phyloP scores from a whole-genome alignment of 2,888 invertebrate genomes.

The Scaptomyza flava region DNA sequence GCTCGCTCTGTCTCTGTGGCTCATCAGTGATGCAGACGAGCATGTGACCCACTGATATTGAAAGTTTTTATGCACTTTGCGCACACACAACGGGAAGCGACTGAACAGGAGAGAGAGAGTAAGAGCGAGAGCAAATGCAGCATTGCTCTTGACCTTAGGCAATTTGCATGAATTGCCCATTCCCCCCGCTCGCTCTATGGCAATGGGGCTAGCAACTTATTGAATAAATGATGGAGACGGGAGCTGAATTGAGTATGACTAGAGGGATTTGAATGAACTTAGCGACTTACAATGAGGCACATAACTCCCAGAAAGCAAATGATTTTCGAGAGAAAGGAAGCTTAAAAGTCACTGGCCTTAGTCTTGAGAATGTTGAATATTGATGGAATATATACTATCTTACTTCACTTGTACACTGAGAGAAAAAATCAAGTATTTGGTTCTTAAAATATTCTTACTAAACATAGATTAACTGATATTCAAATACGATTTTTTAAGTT shows the following conservation, averaged over 20 bases:
- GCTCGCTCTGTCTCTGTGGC: conserved; percentile 27
- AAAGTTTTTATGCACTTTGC: conserved; percentile 76
- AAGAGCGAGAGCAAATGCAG: conserved; percentile 45
- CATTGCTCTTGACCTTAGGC: conserved; percentile 74
- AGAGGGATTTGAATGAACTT: conserved; percentile 1
- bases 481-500: too few relatives aligned
- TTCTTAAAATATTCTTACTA: too few relatives aligned
- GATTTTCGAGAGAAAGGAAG: not conserved
- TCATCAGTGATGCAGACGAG: conserved; percentile 79
- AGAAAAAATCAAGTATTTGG: too few relatives aligned
- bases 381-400: not conserved
- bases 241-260: not conserved
- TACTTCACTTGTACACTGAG: too few relatives aligned
- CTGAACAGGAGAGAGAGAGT: conserved; percentile 1
- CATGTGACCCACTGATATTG: conserved; percentile 79
- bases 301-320: not conserved
- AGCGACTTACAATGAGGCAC: not conserved
- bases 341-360: not conserved
- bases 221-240: conserved; percentile 11
- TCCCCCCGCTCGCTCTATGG: not conserved
- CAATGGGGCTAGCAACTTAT: not conserved
- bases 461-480: too few relatives aligned
- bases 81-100: conserved; percentile 28
- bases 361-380: not conserved
- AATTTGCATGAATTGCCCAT: conserved; percentile 60